Evolutionary conservation across 2,797 vertebrate species (phyloP), one percentile per base, ranked within the genome.

Genomic region (Champsocephalus gunnari): DNA sequence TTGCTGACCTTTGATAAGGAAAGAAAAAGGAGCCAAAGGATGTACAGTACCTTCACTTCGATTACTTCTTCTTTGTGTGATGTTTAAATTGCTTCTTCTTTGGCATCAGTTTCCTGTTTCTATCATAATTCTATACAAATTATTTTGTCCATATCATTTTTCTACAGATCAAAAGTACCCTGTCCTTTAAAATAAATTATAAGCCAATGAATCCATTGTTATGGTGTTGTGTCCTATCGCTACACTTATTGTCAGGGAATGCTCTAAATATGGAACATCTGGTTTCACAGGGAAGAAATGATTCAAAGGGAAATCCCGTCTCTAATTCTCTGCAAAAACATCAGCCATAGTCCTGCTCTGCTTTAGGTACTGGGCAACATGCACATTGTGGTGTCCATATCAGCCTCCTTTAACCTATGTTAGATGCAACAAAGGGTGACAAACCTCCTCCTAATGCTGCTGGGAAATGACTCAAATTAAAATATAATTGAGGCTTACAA

Each of bases 251-350:
- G 12, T 67, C 38, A 13, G 13, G 77, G 58, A 78, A 62, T 34
- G 24, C 24, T 21, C 49, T 19, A 1, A 75, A 68, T 73, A 44
- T 67, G 51, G 21, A 71, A 76, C 89, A 90, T 90, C 73, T 92
- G 90, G 65, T 87, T 77, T 57, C 62, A 77, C 63, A 82, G 73
- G 86, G 89, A 86, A 85, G 80, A 58, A 59, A 12, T 66, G 1
- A 78, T 58, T 69, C 32, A 38, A 11, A 51, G 64, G 68, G 73
- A 82, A 59, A 69, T 66, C 24, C 48, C 24, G 5, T 34, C 41
- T 50, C 24, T 70, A 3, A 0, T 24, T 41, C 9, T 51, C 16
- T 19, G n/a, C 13, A 6, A 13, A 44, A 50, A 11, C 51, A 59
- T 3, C 0, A 64, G 19, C 9, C 4, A 62, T 51, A 63, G 49